These are phyloP conservation scores for Clarias pachynema DNA, from an alignment of 2,797 vertebrate genomes.

Conservation along the genomic window DNA sequence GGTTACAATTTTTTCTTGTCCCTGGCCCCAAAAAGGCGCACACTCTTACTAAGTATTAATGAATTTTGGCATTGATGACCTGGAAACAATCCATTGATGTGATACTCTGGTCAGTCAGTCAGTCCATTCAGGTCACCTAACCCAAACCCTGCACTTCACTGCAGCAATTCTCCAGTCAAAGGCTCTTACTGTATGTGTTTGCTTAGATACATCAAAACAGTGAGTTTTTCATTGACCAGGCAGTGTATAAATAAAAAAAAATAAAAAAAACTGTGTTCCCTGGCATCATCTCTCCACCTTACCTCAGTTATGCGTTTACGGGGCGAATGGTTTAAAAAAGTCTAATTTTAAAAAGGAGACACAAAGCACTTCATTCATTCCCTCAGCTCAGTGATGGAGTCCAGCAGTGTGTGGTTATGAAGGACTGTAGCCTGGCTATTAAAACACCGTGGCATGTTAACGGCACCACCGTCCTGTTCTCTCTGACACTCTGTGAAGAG, in stretches of 20 bases:
- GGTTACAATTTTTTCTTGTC: background rate
- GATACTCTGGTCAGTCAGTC: too few species aligned
- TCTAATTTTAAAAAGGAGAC: background rate
- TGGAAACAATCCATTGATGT: too few species aligned
- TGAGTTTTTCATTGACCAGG: too few species aligned
- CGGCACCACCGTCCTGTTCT: constrained; percentile 5
- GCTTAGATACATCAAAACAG: too few species aligned
- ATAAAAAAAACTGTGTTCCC: background rate
- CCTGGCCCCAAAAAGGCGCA: too few species aligned
- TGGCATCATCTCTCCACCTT: background rate
- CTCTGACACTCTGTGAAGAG: background rate
- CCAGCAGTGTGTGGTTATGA: constrained; percentile 12
- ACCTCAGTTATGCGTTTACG: background rate
- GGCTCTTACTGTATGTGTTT: too few species aligned
- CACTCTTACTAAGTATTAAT: too few species aligned
- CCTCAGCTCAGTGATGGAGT: constrained; percentile 12
- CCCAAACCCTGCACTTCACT: too few species aligned
- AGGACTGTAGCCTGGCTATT: constrained; percentile 9
- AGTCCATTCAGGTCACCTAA: too few species aligned
- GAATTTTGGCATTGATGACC: too few species aligned
- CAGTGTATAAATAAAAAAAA: too few species aligned
- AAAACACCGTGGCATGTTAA: constrained; percentile 12
- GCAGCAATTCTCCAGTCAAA: too few species aligned
- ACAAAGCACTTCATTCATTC: constrained; percentile 31
- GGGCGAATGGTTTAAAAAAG: background rate